Evolutionary conservation across 2,113 vertebrate genomes (phyloP), one percentile per base, ranked within the genome.

Genomic region (Isichthys henryi): DNA sequence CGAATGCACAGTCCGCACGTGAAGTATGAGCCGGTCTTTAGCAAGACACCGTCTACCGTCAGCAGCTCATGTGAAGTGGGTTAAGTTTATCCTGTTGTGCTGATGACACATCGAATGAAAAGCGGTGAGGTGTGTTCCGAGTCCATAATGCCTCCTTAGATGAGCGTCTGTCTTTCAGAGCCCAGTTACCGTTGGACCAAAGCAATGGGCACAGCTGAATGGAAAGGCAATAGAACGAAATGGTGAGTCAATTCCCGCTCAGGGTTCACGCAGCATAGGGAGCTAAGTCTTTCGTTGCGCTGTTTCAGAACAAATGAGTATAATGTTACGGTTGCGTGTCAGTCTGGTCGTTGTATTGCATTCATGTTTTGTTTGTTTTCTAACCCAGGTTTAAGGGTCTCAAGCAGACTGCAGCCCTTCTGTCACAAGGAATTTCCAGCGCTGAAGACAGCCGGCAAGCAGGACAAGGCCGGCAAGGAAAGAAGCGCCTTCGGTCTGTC

Each of bases 381-480:
- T 90, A 90, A 91, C 13, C 58, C 95, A 99, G 98, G 98, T 99
- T 98, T 94, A 99, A 99, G 97, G 98, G 98, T 93, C 97, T 99
- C 97, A 99, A 99, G 95, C 98, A 97, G 97, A 99, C 98, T 98
- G 92, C 98, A 99, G 98, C 98, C 98, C 97, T 99, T 99, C 98
- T 99, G 98, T 99, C 98, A 99, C 98, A 98, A 99, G 98, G 98
- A 99, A 97, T 99, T 99, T 99, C 98, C 98, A 95, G 99, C 98
- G 93, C 97, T 99, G 97, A 99, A 97, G 96, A 98, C 98, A 97
- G 98, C 98, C 96, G 98, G 98, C 93, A 97, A 98, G 97, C 98
- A 99, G 97, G 98, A 99, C 98, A 99, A 96, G 96, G 97, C 90
- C 98, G 98, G 97, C 97, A 99, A 96, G 98, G 98, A 99, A 98